Percentiles rank a stretch among this genome's conserved stretches.
These are phyloP conservation scores for Protula sp. DNA, from an alignment of 2,888 invertebrate genomes.

Conservation along the genomic window DNA sequence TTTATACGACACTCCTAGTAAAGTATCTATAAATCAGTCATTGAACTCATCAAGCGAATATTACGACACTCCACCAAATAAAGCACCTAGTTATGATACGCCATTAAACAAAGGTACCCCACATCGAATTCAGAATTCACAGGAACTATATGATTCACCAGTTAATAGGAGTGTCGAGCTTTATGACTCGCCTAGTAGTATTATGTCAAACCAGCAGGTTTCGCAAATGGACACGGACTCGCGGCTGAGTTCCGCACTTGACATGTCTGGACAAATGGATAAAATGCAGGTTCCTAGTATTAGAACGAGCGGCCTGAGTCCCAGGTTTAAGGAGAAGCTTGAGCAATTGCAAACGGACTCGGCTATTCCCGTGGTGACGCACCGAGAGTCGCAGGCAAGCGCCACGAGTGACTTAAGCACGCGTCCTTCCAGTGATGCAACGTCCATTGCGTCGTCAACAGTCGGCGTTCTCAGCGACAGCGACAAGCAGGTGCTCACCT, in stretches of 20 bases:
- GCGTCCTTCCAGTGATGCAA: not conserved
- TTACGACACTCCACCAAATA: too few relatives aligned
- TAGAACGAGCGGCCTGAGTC: conserved; percentile 13
- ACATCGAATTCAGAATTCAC: too few relatives aligned
- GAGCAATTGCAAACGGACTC: conserved; percentile 11
- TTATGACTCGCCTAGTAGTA: not conserved
- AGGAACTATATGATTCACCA: not conserved
- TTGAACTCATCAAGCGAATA: too few relatives aligned
- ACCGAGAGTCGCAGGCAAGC: not conserved
- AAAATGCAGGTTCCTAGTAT: not conserved
- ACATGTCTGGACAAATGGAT: not conserved
- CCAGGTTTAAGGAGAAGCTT: conserved; percentile 10
- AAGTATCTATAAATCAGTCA: too few relatives aligned
- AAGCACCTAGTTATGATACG: too few relatives aligned
- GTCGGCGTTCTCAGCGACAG: conserved; percentile 57
- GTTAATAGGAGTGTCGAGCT: not conserved
- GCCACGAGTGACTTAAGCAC: not conserved
- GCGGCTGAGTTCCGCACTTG: not conserved
- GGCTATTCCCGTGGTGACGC: conserved; percentile 4
- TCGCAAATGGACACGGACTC: not conserved
- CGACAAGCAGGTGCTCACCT: conserved; percentile 77
- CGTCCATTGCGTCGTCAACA: too few relatives aligned
- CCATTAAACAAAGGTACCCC: too few relatives aligned
- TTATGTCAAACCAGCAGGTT: not conserved
- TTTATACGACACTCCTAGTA: too few relatives aligned